Evolutionary conservation across 2,888 invertebrate species (phyloP).

Genomic region (Mactromeris polynyma): DNA sequence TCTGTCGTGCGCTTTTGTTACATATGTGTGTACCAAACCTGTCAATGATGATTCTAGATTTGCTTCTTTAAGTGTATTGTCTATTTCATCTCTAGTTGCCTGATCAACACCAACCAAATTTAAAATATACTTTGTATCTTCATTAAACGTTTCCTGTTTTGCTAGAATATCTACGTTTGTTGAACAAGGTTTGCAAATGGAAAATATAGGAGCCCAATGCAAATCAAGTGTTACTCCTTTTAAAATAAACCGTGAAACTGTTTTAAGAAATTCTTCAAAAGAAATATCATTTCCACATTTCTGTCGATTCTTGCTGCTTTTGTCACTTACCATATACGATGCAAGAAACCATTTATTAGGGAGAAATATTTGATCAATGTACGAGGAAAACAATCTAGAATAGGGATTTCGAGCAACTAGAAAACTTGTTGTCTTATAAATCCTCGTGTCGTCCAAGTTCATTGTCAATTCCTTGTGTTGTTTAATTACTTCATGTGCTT

Average conservation of each 20-base stretch:
- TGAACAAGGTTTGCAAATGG: constrained; percentile 56
- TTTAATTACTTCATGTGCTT: constrained; percentile 54
- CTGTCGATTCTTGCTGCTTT: background rate
- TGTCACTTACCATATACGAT: constrained; percentile 23
- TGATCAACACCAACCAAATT: constrained; percentile 52
- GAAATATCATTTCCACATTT: constrained; percentile 59
- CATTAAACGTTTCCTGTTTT: constrained; percentile 66
- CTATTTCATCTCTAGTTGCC: constrained; percentile 37
- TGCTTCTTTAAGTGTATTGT: constrained; percentile 30
- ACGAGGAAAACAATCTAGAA: constrained; percentile 61
- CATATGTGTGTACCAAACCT: constrained; percentile 56
- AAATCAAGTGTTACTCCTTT: constrained; percentile 30
- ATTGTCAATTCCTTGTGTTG: constrained; percentile 38
- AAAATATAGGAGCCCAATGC: constrained; percentile 66
- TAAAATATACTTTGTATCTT: constrained; percentile 60
- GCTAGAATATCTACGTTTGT: constrained; percentile 51
- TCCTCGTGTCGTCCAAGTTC: constrained; percentile 37
- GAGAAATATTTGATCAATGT: constrained; percentile 63
- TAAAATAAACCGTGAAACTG: constrained; percentile 31
- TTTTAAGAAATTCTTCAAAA: constrained; percentile 52
- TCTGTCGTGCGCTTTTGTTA: constrained; percentile 53
- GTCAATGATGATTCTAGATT: constrained; percentile 28
- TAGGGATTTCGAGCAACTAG: constrained; percentile 63
- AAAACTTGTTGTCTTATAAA: constrained; percentile 50
- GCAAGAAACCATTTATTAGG: constrained; percentile 62